These are phyloP conservation scores for Pongo abelii DNA, from an alignment of 2,113 vertebrate genomes.

Conservation along the genomic window DNA sequence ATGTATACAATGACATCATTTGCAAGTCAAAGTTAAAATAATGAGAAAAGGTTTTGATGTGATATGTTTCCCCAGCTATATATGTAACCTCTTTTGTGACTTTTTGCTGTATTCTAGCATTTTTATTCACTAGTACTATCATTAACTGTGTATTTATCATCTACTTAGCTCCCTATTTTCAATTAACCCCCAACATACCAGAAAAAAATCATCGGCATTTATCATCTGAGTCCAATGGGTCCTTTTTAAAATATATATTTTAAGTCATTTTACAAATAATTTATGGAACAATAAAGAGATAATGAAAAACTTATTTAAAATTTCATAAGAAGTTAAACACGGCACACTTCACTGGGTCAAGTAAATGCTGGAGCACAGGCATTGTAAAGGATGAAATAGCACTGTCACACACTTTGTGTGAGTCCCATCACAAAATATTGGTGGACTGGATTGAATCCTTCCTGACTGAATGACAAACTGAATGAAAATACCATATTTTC, in stretches of 20 bases:
- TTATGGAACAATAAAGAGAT: neutral
- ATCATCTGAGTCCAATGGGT: neutral
- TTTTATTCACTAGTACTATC: neutral
- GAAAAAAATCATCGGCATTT: neutral
- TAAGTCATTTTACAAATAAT: neutral
- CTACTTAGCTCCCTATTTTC: neutral
- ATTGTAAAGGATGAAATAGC: neutral
- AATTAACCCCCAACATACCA: neutral
- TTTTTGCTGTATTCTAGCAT: neutral
- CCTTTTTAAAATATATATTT: neutral
- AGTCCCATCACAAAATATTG: neutral
- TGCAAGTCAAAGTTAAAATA: neutral
- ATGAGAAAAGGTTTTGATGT: neutral
- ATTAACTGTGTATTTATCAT: neutral
- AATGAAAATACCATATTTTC: neutral
- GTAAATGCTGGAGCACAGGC: neutral
- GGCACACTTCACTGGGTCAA: neutral
- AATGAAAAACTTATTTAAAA: neutral
- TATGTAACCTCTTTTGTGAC: neutral
- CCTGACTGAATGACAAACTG: neutral
- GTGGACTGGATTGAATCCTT: neutral
- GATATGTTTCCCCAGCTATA: neutral
- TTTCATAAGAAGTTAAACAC: neutral
- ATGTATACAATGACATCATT: neutral
- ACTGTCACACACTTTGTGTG: neutral